Percentiles rank a stretch among this genome's conserved stretches.
These are phyloP conservation scores for Coccyzus lansbergi DNA, from an alignment of 2,797 vertebrate genomes.

Conservation along the genomic window DNA sequence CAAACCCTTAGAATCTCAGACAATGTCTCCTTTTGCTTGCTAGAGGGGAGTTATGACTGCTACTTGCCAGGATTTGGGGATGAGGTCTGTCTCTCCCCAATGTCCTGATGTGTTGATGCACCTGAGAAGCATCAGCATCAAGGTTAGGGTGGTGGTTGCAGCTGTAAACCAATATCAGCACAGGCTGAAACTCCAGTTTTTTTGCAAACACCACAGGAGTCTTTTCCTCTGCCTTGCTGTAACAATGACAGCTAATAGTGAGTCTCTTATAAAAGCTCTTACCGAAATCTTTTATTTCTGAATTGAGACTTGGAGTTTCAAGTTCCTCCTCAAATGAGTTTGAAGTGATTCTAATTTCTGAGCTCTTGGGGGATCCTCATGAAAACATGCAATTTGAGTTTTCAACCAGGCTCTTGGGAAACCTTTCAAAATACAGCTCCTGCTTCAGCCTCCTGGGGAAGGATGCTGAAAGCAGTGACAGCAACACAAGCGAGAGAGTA, in stretches of 20 bases:
- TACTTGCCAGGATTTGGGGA: fast-evolving
- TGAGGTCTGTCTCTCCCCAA: neutral
- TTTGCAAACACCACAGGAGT: neutral
- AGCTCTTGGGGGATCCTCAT: neutral
- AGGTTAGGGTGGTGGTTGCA: neutral
- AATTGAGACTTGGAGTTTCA: neutral
- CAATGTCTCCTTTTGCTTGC: neutral
- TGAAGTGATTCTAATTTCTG: neutral
- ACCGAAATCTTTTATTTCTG: neutral
- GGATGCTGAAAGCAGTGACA: neutral
- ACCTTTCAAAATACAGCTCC: neutral
- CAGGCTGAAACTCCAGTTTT: neutral
- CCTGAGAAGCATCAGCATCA: neutral
- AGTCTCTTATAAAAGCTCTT: neutral
- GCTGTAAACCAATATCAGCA: fast-evolving
- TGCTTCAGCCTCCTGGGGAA: neutral
- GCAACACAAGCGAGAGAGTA: neutral
- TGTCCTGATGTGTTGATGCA: fast-evolving
- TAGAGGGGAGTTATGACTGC: neutral
- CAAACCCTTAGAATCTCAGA: fast-evolving
- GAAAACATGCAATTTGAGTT: neutral
- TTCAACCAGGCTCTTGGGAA: neutral
- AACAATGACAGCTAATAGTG: neutral
- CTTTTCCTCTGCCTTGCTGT: neutral
- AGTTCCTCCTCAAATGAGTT: neutral